Conservation (phyloP, 2,888 invertebrate genomes). For the Euphydryas editha region DNA sequence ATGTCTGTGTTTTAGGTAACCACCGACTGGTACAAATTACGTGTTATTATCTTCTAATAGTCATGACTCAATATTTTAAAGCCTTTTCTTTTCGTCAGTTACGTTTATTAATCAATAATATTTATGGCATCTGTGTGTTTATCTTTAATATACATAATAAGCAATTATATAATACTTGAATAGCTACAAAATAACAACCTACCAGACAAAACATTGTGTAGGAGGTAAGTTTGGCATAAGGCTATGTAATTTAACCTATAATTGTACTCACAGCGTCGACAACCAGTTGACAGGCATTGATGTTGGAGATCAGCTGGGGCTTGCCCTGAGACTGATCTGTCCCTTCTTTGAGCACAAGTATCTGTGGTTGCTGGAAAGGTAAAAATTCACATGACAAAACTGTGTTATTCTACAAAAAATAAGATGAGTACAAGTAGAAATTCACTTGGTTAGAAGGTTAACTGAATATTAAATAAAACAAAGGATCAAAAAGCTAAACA, state of each 20-base stretch:
- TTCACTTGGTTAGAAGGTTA: too few species aligned
- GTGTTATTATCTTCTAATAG: too few species aligned
- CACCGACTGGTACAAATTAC: too few species aligned
- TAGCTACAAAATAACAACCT: background rate
- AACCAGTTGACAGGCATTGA: conserved; percentile 97
- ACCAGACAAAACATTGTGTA: background rate
- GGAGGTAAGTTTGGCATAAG: background rate
- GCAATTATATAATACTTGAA: background rate
- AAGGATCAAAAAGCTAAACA: too few species aligned
- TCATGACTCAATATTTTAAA: too few species aligned
- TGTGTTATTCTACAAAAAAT: too few species aligned
- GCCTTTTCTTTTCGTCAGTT: background rate
- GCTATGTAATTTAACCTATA: background rate
- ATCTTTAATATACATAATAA: background rate
- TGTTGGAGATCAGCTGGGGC: conserved; percentile 97
- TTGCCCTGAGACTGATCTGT: conserved; percentile 98
- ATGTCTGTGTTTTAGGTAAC: too few species aligned
- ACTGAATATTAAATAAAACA: too few species aligned
- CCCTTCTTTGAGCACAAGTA: conserved; percentile 98
- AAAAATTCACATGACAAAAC: background rate
- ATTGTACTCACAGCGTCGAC: conserved; percentile 92
- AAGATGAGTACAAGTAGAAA: too few species aligned
- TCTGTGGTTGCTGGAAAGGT: conserved; percentile 95
- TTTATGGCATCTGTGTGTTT: too few species aligned
- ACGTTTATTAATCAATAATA: too few species aligned